Base-by-base conservation (phyloP, 2,113 vertebrate species). In the Recurvirostra avosetta region DNA sequence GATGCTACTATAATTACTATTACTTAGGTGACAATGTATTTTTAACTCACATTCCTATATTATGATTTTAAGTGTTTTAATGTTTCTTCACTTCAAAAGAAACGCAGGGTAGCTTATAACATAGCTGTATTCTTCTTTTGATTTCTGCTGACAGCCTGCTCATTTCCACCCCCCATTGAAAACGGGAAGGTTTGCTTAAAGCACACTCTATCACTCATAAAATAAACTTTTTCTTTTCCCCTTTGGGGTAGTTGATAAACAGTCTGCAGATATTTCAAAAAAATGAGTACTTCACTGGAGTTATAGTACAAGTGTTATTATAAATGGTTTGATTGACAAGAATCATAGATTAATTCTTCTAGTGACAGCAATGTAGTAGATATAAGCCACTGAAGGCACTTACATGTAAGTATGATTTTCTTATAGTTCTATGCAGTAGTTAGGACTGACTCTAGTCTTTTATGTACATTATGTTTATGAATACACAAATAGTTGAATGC, bases 401-500 rank as follows among this genome's bases (percentile, higher is more conserved):
- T 79, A 63, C 16, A 18, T 2, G 0, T 74, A 49, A 70, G 62
- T 67, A 49, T 26, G 47, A 82, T 72, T 94, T 96, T 70, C 27
- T 72, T 79, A 56, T 6, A 89, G 8, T 71, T 87, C 49, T 43
- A 12, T n/a, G 59, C 20, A 47, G 32, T 72, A 49, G 9, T 85
- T 90, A 90, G 62, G 30, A 91, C 36, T 58, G 73, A 79, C 49
- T 72, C 8, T 75, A 55, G 38, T 84, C 75, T 93, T 96, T 81
- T 73, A 96, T 91, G 74, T 34, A 83, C 52, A 41, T 93, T 85
- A 86, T 78, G 96, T 41, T 93, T 85, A 86, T 78, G 96, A 97
- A 76, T 95, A 96, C 59, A 92, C 53, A 85, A 97, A 95, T 95
- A 67, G 50, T 96, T 87, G 73, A 95, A 77, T 93, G 72, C 26